These are phyloP conservation scores for Trilocha varians DNA, from an alignment of 2,888 invertebrate genomes.

Conservation along the genomic window DNA sequence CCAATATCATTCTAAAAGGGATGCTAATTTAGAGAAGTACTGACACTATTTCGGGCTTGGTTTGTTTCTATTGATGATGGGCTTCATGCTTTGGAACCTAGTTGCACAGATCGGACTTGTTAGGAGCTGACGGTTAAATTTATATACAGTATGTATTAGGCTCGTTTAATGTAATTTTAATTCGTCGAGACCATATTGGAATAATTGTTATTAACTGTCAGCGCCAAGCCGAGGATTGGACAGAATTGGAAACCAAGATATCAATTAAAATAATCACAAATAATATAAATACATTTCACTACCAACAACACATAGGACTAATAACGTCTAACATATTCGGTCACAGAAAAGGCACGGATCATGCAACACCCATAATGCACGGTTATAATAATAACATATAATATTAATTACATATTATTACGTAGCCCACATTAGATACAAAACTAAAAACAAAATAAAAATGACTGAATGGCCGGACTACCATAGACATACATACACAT, in stretches of 20 bases:
- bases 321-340: slow-evolving; percentile 64
- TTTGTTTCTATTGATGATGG: slow-evolving; percentile 41
- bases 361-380: slow-evolving; percentile 70
- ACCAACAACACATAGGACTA: slow-evolving; percentile 70
- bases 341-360: slow-evolving; percentile 68
- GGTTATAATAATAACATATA: slow-evolving; percentile 45
- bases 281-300: slow-evolving; percentile 50
- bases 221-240: slow-evolving; percentile 35
- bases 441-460: slow-evolving; percentile 30
- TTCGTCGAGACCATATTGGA: slow-evolving; percentile 12
- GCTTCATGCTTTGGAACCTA: slow-evolving; percentile 64
- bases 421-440: slow-evolving; percentile 34
- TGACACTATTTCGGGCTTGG: slow-evolving; percentile 42
- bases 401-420: slow-evolving; percentile 33
- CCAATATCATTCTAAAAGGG: slow-evolving; percentile 48
- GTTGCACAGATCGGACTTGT: slow-evolving; percentile 37
- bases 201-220: slow-evolving; percentile 54
- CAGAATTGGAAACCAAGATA: slow-evolving; percentile 29
- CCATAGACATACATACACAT: slow-evolving; percentile 63
- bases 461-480: slow-evolving; percentile 46
- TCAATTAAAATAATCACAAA: slow-evolving; percentile 40
- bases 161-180: slow-evolving; percentile 11
- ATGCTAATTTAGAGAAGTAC: slow-evolving; percentile 49
- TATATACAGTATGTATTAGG: slow-evolving; percentile 12
- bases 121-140: slow-evolving; percentile 61